Base-by-base conservation (phyloP, 2,797 vertebrate species). In the Champsocephalus esox region DNA sequence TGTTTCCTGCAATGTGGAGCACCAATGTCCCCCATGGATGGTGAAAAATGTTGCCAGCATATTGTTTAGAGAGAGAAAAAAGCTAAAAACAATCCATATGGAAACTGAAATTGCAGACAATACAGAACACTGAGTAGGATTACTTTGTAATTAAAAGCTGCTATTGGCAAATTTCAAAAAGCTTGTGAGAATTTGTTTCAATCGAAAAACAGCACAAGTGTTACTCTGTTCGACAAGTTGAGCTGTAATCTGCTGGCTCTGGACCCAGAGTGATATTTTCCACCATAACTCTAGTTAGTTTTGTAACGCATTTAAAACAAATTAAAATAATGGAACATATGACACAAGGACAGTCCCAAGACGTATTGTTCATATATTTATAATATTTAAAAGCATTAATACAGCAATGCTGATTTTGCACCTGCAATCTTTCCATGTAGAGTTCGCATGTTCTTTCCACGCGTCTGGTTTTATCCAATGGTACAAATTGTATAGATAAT, bases 51-150 rank as follows among this genome's bases (percentile, higher is more conserved):
- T 76, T 90, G 87, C 84, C 81, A 89, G 83, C 34, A 34, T 74
- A 85, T 89, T 92, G 89, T 92, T 88, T 88, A 83, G 73, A 57
- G 70, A 80, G 59, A 65, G 75, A 79, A 75, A 84, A 71, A 64
- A 66, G 70, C 63, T 76, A 80, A 87, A 69, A 66, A 73, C 66
- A 80, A 87, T 90, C 83, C 80, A 83, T 90, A 85, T 89, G 80
- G 81, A 85, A 85, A 88, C 83, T 67, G 60, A 67, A 73, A 79
- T 59, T 8, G 14, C 73, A 83, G 72, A 88, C 77, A 87, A 79
- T 38, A 38, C 34, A 38, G 34, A 76, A 66, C 61, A 51, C 61
- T 19, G 55, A 59, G 64, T 49, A 50, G 76, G 66, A 89, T 90
- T 84, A 80, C 75, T 79, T 7, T 57, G 51, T 87, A 79, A 90